Conservation (phyloP, 2,113 vertebrate species). For the Alosa alosa region DNA sequence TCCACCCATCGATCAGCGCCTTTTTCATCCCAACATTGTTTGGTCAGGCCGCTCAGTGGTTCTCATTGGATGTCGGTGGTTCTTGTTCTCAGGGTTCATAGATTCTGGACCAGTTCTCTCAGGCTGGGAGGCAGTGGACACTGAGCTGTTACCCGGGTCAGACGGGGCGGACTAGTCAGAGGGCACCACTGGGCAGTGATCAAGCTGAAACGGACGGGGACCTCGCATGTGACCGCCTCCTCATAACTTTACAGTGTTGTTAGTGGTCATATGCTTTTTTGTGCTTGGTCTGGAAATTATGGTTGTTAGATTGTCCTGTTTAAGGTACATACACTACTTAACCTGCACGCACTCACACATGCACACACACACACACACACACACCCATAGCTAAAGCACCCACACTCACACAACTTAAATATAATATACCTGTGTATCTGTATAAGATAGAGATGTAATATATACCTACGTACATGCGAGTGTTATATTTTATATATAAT, state of each 20-base stretch:
- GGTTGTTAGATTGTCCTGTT: conserved; percentile 60
- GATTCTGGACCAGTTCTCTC: too few species aligned
- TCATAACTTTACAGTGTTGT: conserved; percentile 15
- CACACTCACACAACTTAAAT: conserved; percentile 10
- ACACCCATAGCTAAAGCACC: conserved; percentile 34
- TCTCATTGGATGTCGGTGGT: background rate
- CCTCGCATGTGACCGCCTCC: conserved; percentile 44
- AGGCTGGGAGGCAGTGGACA: background rate
- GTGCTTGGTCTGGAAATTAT: conserved; percentile 53
- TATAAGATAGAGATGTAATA: conserved; percentile 7
- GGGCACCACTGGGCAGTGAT: conserved; percentile 65
- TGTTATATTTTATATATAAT: conserved; percentile 23
- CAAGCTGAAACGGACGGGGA: conserved; percentile 58
- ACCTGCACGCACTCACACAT: conserved; percentile 30
- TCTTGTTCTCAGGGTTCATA: background rate
- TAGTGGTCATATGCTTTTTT: conserved; percentile 41
- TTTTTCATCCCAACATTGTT: background rate
- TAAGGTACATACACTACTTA: conserved; percentile 49
- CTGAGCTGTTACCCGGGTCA: background rate
- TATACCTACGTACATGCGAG: background rate
- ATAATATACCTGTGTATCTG: background rate
- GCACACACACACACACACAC: conserved; percentile 24
- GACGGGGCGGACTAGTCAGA: conserved; percentile 4
- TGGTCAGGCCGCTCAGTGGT: background rate
- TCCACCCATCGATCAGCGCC: background rate